Evolutionary conservation across 2,797 vertebrate species (phyloP).

Genomic region (Pantherophis alleghaniensis): DNA sequence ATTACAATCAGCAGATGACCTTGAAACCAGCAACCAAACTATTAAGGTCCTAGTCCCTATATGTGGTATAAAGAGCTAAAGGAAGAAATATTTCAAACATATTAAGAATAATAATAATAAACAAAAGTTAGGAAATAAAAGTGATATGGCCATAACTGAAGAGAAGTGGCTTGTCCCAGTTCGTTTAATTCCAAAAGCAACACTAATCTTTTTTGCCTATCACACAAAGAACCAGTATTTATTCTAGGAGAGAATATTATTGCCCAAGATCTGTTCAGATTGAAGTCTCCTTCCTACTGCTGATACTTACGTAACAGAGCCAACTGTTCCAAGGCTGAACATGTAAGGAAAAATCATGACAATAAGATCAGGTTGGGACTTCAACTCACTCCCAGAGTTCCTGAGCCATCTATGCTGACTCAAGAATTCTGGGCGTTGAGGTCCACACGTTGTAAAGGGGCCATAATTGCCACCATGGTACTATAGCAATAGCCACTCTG

Average conservation of each 20-base stretch:
- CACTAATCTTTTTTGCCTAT: neutral
- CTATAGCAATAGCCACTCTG: neutral
- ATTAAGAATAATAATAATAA: neutral
- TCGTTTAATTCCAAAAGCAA: neutral
- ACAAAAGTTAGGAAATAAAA: neutral
- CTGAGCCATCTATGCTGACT: neutral
- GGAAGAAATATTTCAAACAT: neutral
- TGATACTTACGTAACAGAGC: neutral
- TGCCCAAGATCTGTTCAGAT: neutral
- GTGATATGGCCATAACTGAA: neutral
- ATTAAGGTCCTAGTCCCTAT: neutral
- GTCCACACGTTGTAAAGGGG: neutral
- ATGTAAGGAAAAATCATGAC: neutral
- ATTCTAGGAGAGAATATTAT: neutral
- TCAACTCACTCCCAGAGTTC: neutral
- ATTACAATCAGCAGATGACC: neutral
- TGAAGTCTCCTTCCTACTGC: neutral
- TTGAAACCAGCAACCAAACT: neutral
- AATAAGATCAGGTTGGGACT: neutral
- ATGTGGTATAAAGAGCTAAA: neutral
- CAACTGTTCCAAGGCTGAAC: neutral
- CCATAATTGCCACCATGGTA: neutral
- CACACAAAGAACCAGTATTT: neutral
- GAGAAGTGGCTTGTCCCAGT: neutral
- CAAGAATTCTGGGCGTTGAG: neutral